Conservation (phyloP, 1,140 invertebrate genomes). For the Euwallacea similis region DNA sequence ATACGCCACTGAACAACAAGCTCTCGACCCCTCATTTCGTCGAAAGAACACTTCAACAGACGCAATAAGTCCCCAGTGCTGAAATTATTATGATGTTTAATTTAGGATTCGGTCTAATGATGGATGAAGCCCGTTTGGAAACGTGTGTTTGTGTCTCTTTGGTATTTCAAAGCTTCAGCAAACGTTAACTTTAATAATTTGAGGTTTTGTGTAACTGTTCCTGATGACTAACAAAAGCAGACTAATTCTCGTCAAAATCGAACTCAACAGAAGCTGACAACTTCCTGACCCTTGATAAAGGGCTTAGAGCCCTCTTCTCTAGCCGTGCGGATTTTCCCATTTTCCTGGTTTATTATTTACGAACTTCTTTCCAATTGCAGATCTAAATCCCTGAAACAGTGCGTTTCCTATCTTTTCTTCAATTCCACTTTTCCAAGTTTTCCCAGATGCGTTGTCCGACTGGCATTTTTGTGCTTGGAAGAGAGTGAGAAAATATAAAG, state of each 20-base stretch:
- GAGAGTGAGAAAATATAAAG: background rate
- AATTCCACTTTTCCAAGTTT: background rate
- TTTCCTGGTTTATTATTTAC: slow-evolving; percentile 13
- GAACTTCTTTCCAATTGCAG: slow-evolving; percentile 6
- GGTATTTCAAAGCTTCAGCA: too few relatives aligned
- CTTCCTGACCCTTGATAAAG: slow-evolving; percentile 5
- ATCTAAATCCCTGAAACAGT: slow-evolving; percentile 1
- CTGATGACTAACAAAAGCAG: too few relatives aligned
- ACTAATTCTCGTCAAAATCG: background rate
- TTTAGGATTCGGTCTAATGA: background rate
- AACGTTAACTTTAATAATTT: too few relatives aligned
- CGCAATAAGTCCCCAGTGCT: background rate
- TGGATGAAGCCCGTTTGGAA: background rate
- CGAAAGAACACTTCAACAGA: too few relatives aligned
- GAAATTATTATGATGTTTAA: slow-evolving; percentile 6
- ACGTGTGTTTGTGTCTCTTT: too few relatives aligned
- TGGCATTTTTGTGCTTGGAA: background rate
- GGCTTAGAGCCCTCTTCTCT: background rate
- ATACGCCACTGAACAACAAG: too few relatives aligned
- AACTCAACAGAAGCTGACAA: background rate
- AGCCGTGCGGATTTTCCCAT: slow-evolving; percentile 1
- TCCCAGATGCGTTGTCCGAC: background rate
- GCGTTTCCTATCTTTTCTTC: too few relatives aligned
- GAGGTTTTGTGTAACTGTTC: too few relatives aligned
- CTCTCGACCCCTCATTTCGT: too few relatives aligned